phyloP scores from a whole-genome alignment of 2,888 invertebrate genomes.

The Seira sanloemensis region DNA sequence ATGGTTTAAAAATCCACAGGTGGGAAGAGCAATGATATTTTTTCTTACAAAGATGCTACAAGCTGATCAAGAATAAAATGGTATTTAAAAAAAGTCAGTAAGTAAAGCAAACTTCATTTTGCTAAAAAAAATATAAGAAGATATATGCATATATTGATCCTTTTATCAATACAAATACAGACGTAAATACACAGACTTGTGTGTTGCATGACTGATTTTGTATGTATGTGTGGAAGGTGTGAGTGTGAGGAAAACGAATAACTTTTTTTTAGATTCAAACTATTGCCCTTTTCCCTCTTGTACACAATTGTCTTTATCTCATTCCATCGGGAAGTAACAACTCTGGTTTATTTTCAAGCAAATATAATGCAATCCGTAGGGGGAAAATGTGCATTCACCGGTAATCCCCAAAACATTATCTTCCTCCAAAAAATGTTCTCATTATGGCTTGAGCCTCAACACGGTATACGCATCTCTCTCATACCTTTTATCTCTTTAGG shows the following conservation, averaged over 20 bases:
- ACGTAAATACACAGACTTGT: not conserved
- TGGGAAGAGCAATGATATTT: not conserved
- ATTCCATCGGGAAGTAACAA: slow-evolving; percentile 13
- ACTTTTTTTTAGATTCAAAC: not conserved
- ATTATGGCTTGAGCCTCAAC: too few species aligned
- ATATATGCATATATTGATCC: not conserved
- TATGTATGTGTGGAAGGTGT: not conserved
- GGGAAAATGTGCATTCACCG: not conserved
- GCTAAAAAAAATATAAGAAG: too few species aligned
- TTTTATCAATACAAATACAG: not conserved
- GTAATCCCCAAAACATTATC: slow-evolving; percentile 36
- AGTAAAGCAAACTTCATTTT: too few species aligned
- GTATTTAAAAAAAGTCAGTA: too few species aligned
- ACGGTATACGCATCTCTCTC: slow-evolving; percentile 22
- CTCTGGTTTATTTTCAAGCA: not conserved
- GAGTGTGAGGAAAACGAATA: not conserved
- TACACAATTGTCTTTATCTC: slow-evolving; percentile 20
- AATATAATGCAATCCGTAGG: too few species aligned
- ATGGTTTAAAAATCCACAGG: not conserved
- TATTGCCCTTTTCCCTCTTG: not conserved
- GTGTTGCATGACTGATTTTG: slow-evolving; percentile 19
- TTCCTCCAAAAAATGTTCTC: not conserved
- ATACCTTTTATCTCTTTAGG: too few species aligned
- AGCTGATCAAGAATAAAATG: not conserved
- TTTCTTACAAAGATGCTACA: not conserved